A percentile compares a stretch with the other conserved stretches of the same genome.
Evolutionary conservation across 2,797 vertebrate genomes (phyloP).

Genomic region (Pseudocheirus occidentalis): DNA sequence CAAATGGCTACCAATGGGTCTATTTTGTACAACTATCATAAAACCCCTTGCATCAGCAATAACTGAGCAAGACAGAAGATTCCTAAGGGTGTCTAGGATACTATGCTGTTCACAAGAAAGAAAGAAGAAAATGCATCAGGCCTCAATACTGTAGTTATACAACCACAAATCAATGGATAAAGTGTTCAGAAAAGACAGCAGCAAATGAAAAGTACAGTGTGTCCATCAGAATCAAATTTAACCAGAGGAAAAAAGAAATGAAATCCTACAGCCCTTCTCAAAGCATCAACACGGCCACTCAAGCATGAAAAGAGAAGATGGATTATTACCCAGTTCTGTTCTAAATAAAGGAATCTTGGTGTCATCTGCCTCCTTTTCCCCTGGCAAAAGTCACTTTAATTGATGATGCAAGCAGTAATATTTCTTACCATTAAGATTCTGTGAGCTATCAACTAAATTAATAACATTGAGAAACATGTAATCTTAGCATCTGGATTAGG

Average conservation of each 20-base stretch:
- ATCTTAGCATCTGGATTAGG: not conserved
- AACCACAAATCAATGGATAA: constrained; percentile 1
- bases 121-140: not conserved
- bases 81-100: not conserved
- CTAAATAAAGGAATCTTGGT: not conserved
- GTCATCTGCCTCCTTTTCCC: not conserved
- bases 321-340: not conserved
- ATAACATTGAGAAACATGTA: not conserved
- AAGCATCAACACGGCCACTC: constrained; percentile 3
- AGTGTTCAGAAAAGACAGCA: constrained; percentile 22
- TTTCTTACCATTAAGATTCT: not conserved
- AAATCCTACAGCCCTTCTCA: constrained; percentile 10
- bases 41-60: constrained; percentile 31
- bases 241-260: constrained; percentile 2
- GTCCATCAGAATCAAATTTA: constrained; percentile 52
- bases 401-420: not conserved
- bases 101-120: constrained; percentile 23
- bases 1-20: not conserved
- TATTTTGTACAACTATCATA: not conserved
- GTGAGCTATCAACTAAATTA: not conserved
- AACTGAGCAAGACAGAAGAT: not conserved
- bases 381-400: constrained; percentile 21
- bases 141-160: not conserved
- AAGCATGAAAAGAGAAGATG: not conserved
- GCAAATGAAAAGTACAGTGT: not conserved